phyloP scores from a whole-genome alignment of 2,113 vertebrate genomes.

The Lepisosteus oculatus region DNA sequence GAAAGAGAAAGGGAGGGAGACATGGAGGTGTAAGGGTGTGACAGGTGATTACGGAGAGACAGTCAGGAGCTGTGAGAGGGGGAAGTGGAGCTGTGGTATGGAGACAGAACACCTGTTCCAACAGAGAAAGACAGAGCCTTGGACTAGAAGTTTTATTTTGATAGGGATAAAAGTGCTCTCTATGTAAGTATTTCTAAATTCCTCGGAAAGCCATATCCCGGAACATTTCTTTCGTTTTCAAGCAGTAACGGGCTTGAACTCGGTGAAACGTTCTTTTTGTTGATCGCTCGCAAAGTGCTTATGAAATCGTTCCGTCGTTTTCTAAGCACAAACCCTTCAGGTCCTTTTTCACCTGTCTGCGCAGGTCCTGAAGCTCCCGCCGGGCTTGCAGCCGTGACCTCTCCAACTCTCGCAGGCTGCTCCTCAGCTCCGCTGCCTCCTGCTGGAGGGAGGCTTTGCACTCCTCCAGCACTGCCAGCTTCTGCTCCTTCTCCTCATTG shows the following conservation, averaged over 20 bases:
- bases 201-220: too few species aligned
- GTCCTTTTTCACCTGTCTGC: constrained; percentile 62
- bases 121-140: too few species aligned
- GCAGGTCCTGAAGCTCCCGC: constrained; percentile 67
- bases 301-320: too few species aligned
- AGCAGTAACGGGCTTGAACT: too few species aligned
- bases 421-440: constrained; percentile 57
- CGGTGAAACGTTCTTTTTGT: background rate
- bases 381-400: constrained; percentile 49
- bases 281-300: too few species aligned
- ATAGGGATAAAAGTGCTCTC: background rate
- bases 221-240: too few species aligned
- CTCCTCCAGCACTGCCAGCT: constrained; percentile 59
- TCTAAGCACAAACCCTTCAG: background rate
- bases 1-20: background rate
- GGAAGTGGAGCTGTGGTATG: too few species aligned
- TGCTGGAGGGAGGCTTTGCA: constrained; percentile 48
- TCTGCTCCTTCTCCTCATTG: constrained; percentile 69
- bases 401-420: constrained; percentile 61
- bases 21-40: too few species aligned
- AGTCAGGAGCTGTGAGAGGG: background rate
- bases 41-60: background rate
- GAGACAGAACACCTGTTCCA: too few species aligned
- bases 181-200: too few species aligned
- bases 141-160: background rate